Evolutionary conservation across 2,888 invertebrate species (phyloP).

Genomic region (Chaitophorus viminalis): DNA sequence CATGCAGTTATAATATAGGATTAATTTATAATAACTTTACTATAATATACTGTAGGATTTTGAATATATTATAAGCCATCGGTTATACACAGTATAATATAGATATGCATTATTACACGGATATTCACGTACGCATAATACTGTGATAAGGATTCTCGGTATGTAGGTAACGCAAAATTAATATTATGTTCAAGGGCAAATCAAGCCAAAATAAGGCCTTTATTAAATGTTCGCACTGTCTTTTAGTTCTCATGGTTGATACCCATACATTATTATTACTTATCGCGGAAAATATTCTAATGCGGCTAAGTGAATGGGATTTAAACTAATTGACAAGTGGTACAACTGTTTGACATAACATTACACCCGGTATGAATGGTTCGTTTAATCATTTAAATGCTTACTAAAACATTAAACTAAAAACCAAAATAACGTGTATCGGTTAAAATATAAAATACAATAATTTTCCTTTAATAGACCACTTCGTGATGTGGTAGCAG

Average conservation of each 20-base stretch:
- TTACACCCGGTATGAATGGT: no score
- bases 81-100: no score
- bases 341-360: no score
- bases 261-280: background rate
- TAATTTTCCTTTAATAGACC: no score
- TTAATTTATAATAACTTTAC: slow-evolving; percentile 11
- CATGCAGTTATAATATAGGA: background rate
- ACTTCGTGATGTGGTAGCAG: no score
- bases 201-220: background rate
- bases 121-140: background rate
- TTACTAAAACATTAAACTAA: no score
- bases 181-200: background rate
- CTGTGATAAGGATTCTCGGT: background rate
- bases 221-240: background rate
- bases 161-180: background rate
- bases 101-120: background rate
- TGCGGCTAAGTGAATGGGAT: no score
- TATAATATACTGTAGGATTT: background rate
- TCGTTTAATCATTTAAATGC: no score
- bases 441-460: no score
- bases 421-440: no score
- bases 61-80: background rate
- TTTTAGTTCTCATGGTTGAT: background rate
- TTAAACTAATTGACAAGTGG: no score
- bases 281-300: background rate